A percentile compares a stretch with the other conserved stretches of the same genome.
These are phyloP conservation scores for Megaceryle torquata DNA, from an alignment of 2,113 vertebrate species.

Conservation along the genomic window DNA sequence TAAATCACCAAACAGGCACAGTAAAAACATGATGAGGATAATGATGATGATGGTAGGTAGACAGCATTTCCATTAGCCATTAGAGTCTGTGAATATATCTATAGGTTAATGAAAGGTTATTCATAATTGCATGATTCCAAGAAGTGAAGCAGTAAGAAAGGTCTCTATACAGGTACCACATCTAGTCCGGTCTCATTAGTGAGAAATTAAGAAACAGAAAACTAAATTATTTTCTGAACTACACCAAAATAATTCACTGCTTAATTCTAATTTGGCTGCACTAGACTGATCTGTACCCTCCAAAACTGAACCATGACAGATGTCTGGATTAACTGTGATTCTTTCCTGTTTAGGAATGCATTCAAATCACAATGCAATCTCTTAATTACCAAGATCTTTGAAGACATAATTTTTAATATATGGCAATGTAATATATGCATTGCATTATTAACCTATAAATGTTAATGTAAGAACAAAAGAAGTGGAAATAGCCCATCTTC, in stretches of 20 bases:
- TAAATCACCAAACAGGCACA: neutral
- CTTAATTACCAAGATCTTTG: neutral
- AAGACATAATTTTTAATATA: neutral
- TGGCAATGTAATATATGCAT: neutral
- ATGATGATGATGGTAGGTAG: neutral
- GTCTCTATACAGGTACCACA: neutral
- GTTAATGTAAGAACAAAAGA: neutral
- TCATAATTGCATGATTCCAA: neutral
- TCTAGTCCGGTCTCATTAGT: neutral
- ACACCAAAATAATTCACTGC: neutral
- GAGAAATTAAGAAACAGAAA: neutral
- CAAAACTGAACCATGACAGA: neutral
- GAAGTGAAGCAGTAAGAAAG: neutral
- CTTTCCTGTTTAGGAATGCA: neutral
- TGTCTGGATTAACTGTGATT: neutral
- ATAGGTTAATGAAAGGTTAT: neutral
- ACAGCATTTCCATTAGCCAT: neutral
- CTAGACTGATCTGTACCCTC: neutral
- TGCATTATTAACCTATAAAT: neutral
- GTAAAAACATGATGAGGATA: neutral
- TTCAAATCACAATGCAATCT: neutral
- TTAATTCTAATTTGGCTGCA: neutral
- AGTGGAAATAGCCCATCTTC: neutral
- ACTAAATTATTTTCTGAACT: neutral
- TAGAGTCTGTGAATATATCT: neutral